phyloP scores from a whole-genome alignment of 2,888 invertebrate species.

The Cephus rjabovi region DNA sequence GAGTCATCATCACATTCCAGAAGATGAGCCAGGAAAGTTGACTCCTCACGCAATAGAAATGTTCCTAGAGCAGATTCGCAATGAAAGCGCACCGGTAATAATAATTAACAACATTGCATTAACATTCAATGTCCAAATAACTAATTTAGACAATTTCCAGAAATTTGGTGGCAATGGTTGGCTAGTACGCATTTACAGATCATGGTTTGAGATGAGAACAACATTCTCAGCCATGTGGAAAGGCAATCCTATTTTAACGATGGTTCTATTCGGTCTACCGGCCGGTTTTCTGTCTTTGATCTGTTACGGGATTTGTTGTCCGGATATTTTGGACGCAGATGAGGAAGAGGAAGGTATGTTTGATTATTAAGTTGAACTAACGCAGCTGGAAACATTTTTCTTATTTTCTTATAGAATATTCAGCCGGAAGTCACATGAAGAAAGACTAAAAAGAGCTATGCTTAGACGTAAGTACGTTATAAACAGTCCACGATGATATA shows the following conservation, averaged over 20 bases:
- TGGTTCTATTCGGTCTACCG: conserved; percentile 94
- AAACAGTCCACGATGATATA: conserved; percentile 53
- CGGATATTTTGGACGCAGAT: conserved; percentile 92
- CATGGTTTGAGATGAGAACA: conserved; percentile 85
- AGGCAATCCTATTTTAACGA: conserved; percentile 92
- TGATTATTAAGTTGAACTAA: conserved; percentile 6
- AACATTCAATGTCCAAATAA: conserved; percentile 5
- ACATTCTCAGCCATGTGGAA: conserved; percentile 88
- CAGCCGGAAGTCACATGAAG: conserved; percentile 55
- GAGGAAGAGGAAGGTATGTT: conserved; percentile 77
- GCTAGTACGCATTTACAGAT: conserved; percentile 80
- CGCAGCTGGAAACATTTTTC: conserved; percentile 1
- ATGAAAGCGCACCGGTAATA: conserved; percentile 81
- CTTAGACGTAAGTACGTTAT: conserved; percentile 52
- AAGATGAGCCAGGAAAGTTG: conserved; percentile 83
- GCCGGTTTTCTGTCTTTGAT: conserved; percentile 93
- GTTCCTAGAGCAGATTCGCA: conserved; percentile 82
- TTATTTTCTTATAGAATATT: conserved; percentile 39
- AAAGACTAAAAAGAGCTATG: conserved; percentile 51
- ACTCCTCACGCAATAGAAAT: conserved; percentile 82
- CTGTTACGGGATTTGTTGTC: conserved; percentile 95
- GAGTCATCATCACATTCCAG: conserved; percentile 92
- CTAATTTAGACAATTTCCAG: conserved; percentile 66
- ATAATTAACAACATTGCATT: neutral
- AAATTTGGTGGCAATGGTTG: conserved; percentile 88